Evolutionary conservation across 2,797 vertebrate species (phyloP), one percentile per base, ranked within the genome.

Genomic region (Choloepus didactylus): DNA sequence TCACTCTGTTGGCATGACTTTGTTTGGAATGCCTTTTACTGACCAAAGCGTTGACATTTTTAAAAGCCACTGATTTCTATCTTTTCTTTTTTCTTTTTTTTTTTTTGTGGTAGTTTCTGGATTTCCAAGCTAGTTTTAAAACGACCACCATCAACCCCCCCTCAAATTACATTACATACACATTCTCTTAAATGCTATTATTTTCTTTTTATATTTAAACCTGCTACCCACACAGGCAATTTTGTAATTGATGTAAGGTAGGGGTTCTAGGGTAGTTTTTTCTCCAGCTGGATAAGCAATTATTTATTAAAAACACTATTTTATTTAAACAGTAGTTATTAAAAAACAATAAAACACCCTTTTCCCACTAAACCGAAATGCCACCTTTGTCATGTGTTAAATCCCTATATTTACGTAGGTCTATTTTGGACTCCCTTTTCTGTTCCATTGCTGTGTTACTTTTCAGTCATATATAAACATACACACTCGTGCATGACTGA

Each of bases 61-160:
- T 81, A 83, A 72, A 51, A 62, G 27, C 19, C 23, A 79, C 66
- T 44, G 16, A 49, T 77, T 84, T 87, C 9, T 56, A 14, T 59
- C 72, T 69, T 96, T 82, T 54, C 41, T 19, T 38, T 35, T 35
- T 35, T 35, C 35, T 35, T 35, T 35, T 35, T 35, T 35, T 35
- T 77, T 56, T 93, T 79, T 46, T 38, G 18, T 31, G 64, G n/a
- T 0, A 21, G 76, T 54, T 91, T 79, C 62, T 73, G 21, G 49
- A 87, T 75, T 91, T 62, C 27, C 69, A 31, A 59, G 31, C 11
- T 88, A 38, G 84, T 49, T 96, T 92, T 73, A n/a, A 86, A 81
- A 93, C n/a, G 56, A 44, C n/a, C 18, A n/a, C 1, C 5, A 54
- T 54, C 35, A 23, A 76, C 5, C 4, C 29, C 25, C 11, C 18